These are phyloP conservation scores for Deilephila porcellus DNA, from an alignment of 2,888 invertebrate genomes.

Conservation along the genomic window DNA sequence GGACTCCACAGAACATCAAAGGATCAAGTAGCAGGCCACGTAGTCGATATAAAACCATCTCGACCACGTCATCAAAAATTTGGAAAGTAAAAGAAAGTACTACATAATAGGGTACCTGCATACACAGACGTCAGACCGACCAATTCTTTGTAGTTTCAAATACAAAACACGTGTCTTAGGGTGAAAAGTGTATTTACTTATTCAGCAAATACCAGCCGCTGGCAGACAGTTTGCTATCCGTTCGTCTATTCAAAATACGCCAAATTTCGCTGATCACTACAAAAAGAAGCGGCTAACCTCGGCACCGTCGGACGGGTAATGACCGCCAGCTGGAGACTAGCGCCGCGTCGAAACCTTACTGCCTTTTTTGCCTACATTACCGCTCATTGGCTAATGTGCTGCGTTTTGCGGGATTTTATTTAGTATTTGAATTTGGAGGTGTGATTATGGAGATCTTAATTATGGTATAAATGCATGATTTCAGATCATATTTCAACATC, in stretches of 20 bases:
- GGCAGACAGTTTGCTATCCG: background rate
- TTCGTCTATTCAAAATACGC: background rate
- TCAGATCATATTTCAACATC: too few species aligned
- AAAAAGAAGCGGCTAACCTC: background rate
- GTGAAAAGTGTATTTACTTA: too few species aligned
- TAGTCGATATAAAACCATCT: too few species aligned
- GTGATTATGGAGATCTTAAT: background rate
- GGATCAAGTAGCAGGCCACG: too few species aligned
- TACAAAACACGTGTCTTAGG: too few species aligned
- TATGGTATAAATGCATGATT: background rate
- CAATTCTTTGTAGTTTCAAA: too few species aligned
- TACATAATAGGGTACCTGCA: too few species aligned
- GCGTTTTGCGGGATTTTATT: background rate
- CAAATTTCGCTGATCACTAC: background rate
- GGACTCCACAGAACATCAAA: too few species aligned
- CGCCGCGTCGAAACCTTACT: background rate
- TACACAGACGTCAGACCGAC: too few species aligned
- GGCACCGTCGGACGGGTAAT: background rate
- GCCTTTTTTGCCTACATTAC: slow-evolving; percentile 13
- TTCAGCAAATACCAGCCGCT: too few species aligned
- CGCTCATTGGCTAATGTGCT: slow-evolving; percentile 8
- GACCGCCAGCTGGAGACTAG: background rate
- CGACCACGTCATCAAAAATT: too few species aligned
- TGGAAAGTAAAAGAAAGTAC: too few species aligned
- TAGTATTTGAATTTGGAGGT: background rate